Evolutionary conservation across 2,113 vertebrate genomes (phyloP), one percentile per base, ranked within the genome.

Genomic region (Prolemur simus): DNA sequence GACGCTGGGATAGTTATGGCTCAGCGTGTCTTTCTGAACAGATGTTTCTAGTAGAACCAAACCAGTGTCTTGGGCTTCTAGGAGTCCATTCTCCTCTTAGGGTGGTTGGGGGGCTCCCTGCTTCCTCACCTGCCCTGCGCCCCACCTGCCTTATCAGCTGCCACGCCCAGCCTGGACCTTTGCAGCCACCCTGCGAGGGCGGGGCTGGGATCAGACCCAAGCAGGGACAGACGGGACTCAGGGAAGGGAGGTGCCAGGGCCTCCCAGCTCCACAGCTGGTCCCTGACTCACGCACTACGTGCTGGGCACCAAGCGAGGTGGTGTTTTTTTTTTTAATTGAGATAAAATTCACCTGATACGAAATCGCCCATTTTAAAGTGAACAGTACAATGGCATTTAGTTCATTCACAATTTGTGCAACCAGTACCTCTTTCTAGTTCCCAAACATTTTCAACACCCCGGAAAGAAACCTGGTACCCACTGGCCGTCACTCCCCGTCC

Each of bases 381-480:
- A 58, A 14, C 14, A 29, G 13, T 23, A 29, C 32, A 11, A 2
- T 9, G 23, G 42, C 4, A 10, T 66, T 29, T n/a, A 29, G 29
- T 32, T 2, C 8, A 20, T 34, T 15, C 20, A 18, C 27, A 32
- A 0, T 52, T 73, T 23, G 13, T 4, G 42, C 27, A 15, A 3
- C 27, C 14, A 1, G n/a, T 11, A 2, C 39, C 58, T 93, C 23
- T 81, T 1, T 49, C 34, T 23, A 29, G 34, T 47, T 42, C 27
- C 32, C 18, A 58, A 25, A 85, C 21, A 3, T 68, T 45, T 49
- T 32, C 45, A 17, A 10, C 32, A 8, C 27, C 25, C 58, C 34
- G 0, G 6, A 14, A 37, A 23, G 74, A 45, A n/a, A 18, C 21
- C 7, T 29, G 1, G 0, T 14, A 1, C 13, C 39, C 64, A 0